These are phyloP conservation scores for Odobenus rosmarus DNA, from an alignment of 2,113 vertebrate genomes.

Conservation along the genomic window DNA sequence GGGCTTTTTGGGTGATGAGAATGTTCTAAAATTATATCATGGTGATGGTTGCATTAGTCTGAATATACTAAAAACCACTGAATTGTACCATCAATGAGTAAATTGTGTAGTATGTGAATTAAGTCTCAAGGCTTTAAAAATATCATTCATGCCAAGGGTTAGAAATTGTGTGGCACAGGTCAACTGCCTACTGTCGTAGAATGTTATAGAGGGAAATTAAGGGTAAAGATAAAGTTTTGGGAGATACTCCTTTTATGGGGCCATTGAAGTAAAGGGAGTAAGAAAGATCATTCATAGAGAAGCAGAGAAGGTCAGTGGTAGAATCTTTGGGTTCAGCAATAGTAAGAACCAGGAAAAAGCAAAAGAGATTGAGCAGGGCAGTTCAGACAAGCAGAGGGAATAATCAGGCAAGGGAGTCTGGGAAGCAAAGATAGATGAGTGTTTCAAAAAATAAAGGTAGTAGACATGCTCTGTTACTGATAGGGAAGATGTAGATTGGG, in stretches of 20 bases:
- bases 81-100: not conserved
- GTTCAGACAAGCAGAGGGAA: not conserved
- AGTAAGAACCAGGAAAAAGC: not conserved
- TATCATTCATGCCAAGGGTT: not conserved
- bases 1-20: not conserved
- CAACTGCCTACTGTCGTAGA: not conserved
- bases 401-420: not conserved
- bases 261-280: not conserved
- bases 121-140: slow-evolving; percentile 18
- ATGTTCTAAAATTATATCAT: not conserved
- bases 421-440: not conserved
- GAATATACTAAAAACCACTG: not conserved
- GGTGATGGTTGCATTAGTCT: not conserved
- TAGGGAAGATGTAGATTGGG: not conserved
- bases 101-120: not conserved
- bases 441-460: not conserved
- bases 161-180: not conserved
- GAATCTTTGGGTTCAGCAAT: not conserved
- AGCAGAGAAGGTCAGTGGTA: not conserved
- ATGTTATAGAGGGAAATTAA: not conserved
- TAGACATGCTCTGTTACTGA: not conserved
- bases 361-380: not conserved
- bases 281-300: not conserved
- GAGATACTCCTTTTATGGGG: not conserved
- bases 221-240: not conserved